Conservation (phyloP, 2,797 vertebrate species). For the Bryconaethiops microstoma region DNA sequence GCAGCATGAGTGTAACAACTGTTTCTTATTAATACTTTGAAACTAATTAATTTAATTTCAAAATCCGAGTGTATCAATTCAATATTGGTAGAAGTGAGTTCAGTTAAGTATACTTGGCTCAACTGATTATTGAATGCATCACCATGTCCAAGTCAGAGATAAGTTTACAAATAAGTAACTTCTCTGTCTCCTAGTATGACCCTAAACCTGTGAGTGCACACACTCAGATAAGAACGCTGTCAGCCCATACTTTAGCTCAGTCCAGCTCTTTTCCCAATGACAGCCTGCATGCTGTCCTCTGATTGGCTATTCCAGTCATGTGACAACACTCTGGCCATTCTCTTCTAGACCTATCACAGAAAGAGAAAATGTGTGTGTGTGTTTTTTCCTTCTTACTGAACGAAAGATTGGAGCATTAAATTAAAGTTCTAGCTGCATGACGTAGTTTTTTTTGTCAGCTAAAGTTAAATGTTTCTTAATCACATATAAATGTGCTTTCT, state of each 20-base stretch:
- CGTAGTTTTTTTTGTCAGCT: not conserved
- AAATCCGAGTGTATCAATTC: not conserved
- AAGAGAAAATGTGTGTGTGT: conserved; percentile 6
- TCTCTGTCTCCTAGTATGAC: conserved; percentile 1
- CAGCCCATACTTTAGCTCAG: conserved; percentile 2
- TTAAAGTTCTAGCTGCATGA: not conserved
- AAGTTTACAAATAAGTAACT: not conserved
- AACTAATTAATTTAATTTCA: not conserved
- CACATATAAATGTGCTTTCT: not conserved
- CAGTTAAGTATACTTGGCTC: not conserved
- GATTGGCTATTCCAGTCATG: conserved; percentile 72
- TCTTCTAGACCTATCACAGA: conserved; percentile 53
- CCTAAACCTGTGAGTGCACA: conserved; percentile 6
- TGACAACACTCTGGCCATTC: conserved; percentile 79
- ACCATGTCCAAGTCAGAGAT: not conserved
- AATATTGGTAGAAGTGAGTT: not conserved
- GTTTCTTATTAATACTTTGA: not conserved
- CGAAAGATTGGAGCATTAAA: not conserved
- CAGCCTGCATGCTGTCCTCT: conserved; percentile 48
- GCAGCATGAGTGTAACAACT: not conserved
- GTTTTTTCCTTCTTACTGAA: not conserved
- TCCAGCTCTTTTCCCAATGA: conserved; percentile 18
- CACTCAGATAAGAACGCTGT: conserved; percentile 20
- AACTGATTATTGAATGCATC: not conserved
- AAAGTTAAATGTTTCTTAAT: not conserved